Conservation (phyloP, 2,888 invertebrate species). For the Drosophila diplacantha region DNA sequence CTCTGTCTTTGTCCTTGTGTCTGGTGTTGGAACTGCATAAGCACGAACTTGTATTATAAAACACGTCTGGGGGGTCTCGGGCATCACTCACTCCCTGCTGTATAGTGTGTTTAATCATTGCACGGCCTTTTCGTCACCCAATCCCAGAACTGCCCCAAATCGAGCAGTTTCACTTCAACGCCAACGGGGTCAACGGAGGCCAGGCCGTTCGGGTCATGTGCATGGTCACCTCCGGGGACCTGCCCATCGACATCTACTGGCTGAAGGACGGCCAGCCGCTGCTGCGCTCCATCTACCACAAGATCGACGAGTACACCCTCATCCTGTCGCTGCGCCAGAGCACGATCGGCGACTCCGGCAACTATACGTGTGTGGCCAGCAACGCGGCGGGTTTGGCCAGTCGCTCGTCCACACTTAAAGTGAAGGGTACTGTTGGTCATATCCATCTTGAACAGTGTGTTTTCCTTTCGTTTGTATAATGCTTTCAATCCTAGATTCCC, state of each 20-base stretch:
- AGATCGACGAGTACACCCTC: slow-evolving; percentile 79
- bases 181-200: slow-evolving; percentile 79
- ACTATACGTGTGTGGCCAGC: slow-evolving; percentile 81
- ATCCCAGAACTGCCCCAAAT: slow-evolving; percentile 79
- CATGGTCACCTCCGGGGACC: slow-evolving; percentile 86
- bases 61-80: neutral
- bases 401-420: slow-evolving; percentile 79
- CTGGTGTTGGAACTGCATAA: slow-evolving; percentile 47
- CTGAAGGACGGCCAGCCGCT: slow-evolving; percentile 78
- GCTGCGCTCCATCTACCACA: slow-evolving; percentile 76
- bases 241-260: slow-evolving; percentile 86
- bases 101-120: slow-evolving; percentile 36
- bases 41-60: slow-evolving; percentile 37
- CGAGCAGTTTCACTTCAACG: slow-evolving; percentile 79
- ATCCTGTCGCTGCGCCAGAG: slow-evolving; percentile 78
- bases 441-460: neutral
- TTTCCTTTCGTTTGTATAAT: slow-evolving; percentile 10
- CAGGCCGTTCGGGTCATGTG: slow-evolving; percentile 80
- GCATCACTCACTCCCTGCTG: slow-evolving; percentile 6
- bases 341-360: slow-evolving; percentile 78
- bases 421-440: slow-evolving; percentile 79
- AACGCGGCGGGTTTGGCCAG: slow-evolving; percentile 80
- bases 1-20: slow-evolving; percentile 12
- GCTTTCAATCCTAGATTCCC: neutral
- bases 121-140: slow-evolving; percentile 55